phyloP scores from a whole-genome alignment of 2,888 invertebrate genomes.

The Chrysolina americana region DNA sequence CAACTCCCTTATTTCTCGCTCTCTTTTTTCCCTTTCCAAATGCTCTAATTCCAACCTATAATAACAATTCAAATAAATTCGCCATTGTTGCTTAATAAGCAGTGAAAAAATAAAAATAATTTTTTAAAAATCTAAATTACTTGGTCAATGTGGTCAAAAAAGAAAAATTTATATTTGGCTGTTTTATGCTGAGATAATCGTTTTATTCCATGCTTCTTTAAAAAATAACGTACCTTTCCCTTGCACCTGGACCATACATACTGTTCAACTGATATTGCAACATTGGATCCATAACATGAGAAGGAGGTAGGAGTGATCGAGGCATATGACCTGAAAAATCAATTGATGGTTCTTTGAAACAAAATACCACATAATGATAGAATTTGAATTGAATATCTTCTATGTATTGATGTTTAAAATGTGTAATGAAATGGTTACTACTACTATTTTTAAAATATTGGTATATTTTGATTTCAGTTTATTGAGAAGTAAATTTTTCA shows the following conservation, averaged over 20 bases:
- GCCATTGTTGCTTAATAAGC: background rate
- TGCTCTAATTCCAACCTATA: constrained; percentile 75
- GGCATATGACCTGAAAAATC: constrained; percentile 50
- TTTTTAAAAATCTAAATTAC: too few relatives aligned
- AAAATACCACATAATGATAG: background rate
- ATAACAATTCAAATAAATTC: background rate
- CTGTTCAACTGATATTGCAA: constrained; percentile 84
- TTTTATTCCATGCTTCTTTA: background rate
- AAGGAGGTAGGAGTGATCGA: constrained; percentile 70
- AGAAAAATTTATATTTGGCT: too few relatives aligned
- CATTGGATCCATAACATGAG: constrained; percentile 88
- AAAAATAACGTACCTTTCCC: constrained; percentile 65
- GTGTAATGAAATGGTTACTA: too few relatives aligned
- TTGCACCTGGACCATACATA: constrained; percentile 79
- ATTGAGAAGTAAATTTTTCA: too few relatives aligned
- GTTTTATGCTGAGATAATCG: too few relatives aligned
- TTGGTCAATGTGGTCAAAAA: too few relatives aligned
- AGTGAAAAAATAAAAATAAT: background rate
- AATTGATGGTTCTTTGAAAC: constrained; percentile 8
- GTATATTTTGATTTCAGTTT: too few relatives aligned
- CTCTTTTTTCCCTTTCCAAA: constrained; percentile 80
- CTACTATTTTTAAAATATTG: too few relatives aligned
- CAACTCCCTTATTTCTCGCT: constrained; percentile 85
- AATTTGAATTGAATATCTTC: too few relatives aligned
- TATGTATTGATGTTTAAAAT: too few relatives aligned